These are phyloP conservation scores for Drosophila phalerata DNA, from an alignment of 2,888 invertebrate species.

Conservation along the genomic window DNA sequence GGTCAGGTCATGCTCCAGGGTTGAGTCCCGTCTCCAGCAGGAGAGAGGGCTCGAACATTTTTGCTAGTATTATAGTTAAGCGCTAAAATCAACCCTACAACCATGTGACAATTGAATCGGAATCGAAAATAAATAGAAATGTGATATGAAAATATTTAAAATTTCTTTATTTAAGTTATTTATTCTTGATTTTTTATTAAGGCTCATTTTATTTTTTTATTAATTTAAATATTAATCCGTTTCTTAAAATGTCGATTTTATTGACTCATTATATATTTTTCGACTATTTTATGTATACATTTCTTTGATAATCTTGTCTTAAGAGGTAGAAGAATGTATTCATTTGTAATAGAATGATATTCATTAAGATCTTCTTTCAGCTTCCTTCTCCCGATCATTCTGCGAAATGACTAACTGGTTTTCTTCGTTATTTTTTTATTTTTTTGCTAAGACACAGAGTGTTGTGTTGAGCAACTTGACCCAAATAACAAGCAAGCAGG, in stretches of 20 bases:
- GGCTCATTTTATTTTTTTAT: not conserved
- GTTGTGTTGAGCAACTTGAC: conserved; percentile 30
- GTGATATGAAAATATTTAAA: conserved; percentile 54
- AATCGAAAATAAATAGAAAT: conserved; percentile 58
- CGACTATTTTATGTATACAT: not conserved
- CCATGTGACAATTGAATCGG: conserved; percentile 44
- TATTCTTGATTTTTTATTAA: not conserved
- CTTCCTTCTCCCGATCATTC: not conserved
- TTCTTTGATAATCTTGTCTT: not conserved
- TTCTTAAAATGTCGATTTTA: not conserved
- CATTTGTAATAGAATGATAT: conserved; percentile 4
- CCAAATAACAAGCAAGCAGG: conserved; percentile 29
- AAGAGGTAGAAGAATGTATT: not conserved
- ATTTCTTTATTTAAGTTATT: not conserved
- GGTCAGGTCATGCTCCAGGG: conserved; percentile 56
- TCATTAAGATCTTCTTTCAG: not conserved
- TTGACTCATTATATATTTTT: not conserved
- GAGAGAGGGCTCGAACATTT: not conserved
- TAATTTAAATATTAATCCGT: not conserved
- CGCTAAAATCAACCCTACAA: conserved; percentile 25
- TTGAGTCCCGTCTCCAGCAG: conserved; percentile 2
- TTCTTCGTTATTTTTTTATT: not conserved
- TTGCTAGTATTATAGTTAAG: conserved; percentile 79
- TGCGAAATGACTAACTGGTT: not conserved
- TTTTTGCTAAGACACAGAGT: not conserved